phyloP scores from a whole-genome alignment of 2,113 vertebrate species.

The Cynopterus brachyotis region DNA sequence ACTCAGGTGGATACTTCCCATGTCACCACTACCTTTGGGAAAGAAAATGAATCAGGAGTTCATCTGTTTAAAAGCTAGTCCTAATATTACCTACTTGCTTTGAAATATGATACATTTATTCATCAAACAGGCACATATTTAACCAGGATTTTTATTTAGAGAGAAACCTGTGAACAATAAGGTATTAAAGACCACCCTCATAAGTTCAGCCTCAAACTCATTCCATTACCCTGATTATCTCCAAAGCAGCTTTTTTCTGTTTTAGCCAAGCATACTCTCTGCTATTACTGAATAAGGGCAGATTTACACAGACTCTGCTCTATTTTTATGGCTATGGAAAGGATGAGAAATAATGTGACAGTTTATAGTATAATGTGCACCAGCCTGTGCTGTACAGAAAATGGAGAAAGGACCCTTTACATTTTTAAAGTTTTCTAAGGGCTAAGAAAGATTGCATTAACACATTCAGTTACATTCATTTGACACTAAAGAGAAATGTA shows the following conservation, averaged over 20 bases:
- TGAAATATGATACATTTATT: not conserved
- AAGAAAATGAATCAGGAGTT: not conserved
- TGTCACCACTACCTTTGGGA: not conserved
- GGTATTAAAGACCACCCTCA: not conserved
- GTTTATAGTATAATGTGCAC: not conserved
- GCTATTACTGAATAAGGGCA: not conserved
- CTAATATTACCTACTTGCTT: not conserved
- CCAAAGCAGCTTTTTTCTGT: slow-evolving; percentile 16
- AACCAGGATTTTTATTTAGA: not conserved
- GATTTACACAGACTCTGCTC: not conserved
- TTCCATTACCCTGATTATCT: not conserved
- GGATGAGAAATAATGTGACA: not conserved
- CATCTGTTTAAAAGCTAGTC: not conserved
- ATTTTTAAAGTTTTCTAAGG: not conserved
- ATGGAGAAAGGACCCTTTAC: not conserved
- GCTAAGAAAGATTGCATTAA: not conserved
- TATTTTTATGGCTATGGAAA: not conserved
- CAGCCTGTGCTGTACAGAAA: not conserved
- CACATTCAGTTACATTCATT: not conserved
- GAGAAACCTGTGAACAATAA: not conserved
- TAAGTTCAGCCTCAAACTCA: not conserved
- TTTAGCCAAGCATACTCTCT: not conserved
- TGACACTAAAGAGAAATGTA: not conserved
- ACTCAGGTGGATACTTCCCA: accelerated
- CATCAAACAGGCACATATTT: not conserved